Base-by-base conservation (phyloP, 2,113 vertebrate species). In the Cebus imitator region DNA sequence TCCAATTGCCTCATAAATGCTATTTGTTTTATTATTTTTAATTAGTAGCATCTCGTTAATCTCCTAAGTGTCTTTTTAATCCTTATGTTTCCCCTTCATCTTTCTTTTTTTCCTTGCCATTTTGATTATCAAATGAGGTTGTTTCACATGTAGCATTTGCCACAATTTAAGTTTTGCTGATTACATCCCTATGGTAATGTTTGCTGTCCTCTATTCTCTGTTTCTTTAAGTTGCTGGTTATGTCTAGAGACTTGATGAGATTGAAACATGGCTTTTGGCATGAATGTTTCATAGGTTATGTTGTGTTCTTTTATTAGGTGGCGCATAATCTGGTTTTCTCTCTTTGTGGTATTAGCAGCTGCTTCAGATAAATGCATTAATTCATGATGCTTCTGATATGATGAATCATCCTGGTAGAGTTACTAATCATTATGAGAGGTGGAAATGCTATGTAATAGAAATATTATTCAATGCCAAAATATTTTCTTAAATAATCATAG, bases 401-500 rank as follows among this genome's bases (percentile, higher is more conserved):
- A 80, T 87, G 48, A 91, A 61, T 93, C 90, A 3, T 92, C 82
- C 18, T 64, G 57, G 32, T 72, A 50, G 40, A 84, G 37, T 97
- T 91, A 25, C 23, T 82, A 61, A 78, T 6, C 50, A 13, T 86
- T 91, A 90, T 45, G 17, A 3, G 23, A 96, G 52, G 23, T 79
- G 40, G n/a, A 83, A 87, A 87, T 86, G 27, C 32, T 68, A n/a
- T 96, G 25, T 79, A 68, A 79, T 75, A 68, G 64, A 96, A 92
- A 64, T 95, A 75, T 43, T 83, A 80, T 76, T 96, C 43, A 79
- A 11, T 97, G 40, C 40, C 73, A 93, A 66, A 84, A 87, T 70
- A 94, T 91, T 95, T 94, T 90, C 45, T 90, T 68, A 94, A 96
- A n/a, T 81, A 32, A 48, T 86, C 30, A 25, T 93, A 93, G 58